Evolutionary conservation across 2,797 vertebrate species (phyloP).

Genomic region (Amazona ochrocephala): DNA sequence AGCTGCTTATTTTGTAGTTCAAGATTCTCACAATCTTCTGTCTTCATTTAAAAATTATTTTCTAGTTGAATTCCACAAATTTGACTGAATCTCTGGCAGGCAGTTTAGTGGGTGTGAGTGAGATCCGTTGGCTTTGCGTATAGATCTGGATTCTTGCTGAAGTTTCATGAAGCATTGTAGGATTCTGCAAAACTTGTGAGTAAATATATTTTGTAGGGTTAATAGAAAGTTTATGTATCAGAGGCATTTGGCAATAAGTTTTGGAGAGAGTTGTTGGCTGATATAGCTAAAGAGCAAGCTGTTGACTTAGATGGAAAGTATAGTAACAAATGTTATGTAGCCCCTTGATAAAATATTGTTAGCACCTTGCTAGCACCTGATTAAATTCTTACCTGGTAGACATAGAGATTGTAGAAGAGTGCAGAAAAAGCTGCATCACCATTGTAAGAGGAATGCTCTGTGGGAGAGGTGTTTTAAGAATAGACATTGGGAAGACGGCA

Average conservation of each 20-base stretch:
- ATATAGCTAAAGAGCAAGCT: not conserved
- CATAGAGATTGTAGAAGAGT: not conserved
- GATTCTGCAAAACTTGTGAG: not conserved
- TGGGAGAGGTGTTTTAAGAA: not conserved
- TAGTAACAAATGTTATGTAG: not conserved
- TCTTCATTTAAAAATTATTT: not conserved
- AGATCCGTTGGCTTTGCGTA: not conserved
- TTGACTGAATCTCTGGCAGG: not conserved
- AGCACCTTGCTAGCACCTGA: not conserved
- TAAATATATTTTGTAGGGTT: not conserved
- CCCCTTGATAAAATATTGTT: not conserved
- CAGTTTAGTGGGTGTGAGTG: not conserved
- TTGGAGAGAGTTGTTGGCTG: not conserved
- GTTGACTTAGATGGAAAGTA: not conserved
- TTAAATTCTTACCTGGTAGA: not conserved
- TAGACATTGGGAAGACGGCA: constrained; percentile 19
- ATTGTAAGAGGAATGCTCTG: not conserved
- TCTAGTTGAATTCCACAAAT: not conserved
- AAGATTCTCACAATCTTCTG: not conserved
- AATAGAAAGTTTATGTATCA: not conserved
- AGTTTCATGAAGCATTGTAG: fast-evolving
- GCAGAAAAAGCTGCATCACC: not conserved
- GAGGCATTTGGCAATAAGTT: not conserved
- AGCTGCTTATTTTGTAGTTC: not conserved
- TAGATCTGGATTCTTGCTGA: not conserved